Conservation (phyloP, 1,140 invertebrate species). For the Caligus rogercresseyi region DNA sequence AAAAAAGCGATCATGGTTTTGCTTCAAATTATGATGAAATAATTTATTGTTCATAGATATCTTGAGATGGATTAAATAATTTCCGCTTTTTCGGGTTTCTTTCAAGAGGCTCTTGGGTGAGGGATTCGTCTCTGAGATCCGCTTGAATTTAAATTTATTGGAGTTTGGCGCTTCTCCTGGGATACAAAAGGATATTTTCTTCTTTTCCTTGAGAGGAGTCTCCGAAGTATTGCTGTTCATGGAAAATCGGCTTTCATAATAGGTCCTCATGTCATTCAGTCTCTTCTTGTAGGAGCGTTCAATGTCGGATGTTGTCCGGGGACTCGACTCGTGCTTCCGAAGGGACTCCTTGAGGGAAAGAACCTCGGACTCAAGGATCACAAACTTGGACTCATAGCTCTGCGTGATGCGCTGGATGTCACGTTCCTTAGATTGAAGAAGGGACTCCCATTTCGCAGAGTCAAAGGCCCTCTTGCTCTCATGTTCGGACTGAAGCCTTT, state of each 20-base stretch:
- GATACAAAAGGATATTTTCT: background rate
- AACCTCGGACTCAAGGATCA: background rate
- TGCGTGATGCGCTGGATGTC: background rate
- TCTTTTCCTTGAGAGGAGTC: background rate
- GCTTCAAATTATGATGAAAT: too few relatives aligned
- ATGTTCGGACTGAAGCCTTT: background rate
- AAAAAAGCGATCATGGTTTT: too few relatives aligned
- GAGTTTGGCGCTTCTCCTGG: background rate
- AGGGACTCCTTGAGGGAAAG: background rate
- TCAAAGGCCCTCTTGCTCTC: background rate
- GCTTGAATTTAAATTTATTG: background rate
- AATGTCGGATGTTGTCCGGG: background rate
- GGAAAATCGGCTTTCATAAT: background rate
- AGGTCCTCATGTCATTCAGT: background rate
- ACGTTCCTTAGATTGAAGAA: background rate
- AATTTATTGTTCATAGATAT: too few relatives aligned
- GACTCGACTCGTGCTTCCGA: background rate
- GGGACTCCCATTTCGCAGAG: background rate
- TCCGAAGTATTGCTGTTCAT: background rate
- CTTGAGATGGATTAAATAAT: background rate
- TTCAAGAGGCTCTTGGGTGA: background rate
- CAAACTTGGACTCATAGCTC: background rate
- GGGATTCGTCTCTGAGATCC: background rate
- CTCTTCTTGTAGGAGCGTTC: background rate
- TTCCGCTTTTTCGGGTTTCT: background rate